A percentile compares a stretch with the other conserved stretches of the same genome.
Evolutionary conservation across 2,888 invertebrate genomes (phyloP).

Genomic region (Invenusta paracnida): DNA sequence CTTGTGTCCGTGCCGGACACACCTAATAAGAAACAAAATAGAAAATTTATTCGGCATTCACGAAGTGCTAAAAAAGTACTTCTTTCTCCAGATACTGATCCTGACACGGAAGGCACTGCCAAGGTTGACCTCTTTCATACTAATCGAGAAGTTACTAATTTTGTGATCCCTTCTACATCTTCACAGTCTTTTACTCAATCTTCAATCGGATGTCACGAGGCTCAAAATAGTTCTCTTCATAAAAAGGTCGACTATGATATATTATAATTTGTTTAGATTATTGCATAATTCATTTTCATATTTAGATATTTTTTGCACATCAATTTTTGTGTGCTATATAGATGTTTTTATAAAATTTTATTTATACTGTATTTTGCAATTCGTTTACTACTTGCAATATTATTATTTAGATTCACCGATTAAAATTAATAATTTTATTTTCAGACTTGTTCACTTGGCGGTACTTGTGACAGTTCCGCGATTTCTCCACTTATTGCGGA

Average conservation of each 20-base stretch:
- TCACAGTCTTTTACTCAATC: neutral
- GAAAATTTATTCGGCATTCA: neutral
- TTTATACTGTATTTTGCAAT: too few species aligned
- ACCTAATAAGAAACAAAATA: neutral
- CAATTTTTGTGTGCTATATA: neutral
- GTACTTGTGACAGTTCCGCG: too few species aligned
- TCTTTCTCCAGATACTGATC: neutral
- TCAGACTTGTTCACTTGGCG: too few species aligned
- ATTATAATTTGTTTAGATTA: neutral
- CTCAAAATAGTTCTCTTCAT: conserved; percentile 8
- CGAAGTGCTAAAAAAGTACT: conserved; percentile 10
- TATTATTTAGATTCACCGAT: too few species aligned
- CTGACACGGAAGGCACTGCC: neutral
- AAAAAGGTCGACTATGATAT: neutral
- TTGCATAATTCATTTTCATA: neutral
- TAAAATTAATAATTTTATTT: too few species aligned
- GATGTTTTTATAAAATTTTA: too few species aligned
- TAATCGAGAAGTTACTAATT: neutral
- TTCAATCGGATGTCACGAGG: neutral
- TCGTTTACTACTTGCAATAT: too few species aligned
- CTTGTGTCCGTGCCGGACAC: neutral
- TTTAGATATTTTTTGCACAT: neutral
- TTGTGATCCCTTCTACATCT: neutral
- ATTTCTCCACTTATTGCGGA: too few species aligned
- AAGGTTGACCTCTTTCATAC: neutral